Evolutionary conservation across 2,888 invertebrate genomes (phyloP).

Genomic region (Patella depressa): DNA sequence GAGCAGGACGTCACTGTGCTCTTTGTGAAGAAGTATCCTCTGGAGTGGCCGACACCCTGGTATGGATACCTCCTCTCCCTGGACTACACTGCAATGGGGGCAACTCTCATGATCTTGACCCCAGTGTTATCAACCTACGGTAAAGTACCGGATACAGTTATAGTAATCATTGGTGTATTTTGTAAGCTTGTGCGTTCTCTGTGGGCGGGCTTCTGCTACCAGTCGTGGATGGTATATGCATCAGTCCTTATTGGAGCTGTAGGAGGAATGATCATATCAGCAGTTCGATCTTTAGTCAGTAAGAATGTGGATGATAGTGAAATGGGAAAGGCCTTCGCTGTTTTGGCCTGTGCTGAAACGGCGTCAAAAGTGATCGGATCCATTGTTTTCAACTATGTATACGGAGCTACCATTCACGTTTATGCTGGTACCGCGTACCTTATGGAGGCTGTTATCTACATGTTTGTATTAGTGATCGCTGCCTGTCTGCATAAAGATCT

Average conservation of each 20-base stretch:
- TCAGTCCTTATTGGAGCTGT: constrained; percentile 64
- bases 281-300: constrained; percentile 56
- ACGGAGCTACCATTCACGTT: constrained; percentile 60
- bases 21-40: constrained; percentile 63
- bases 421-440: constrained; percentile 65
- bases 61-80: constrained; percentile 69
- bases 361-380: not conserved
- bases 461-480: constrained; percentile 47
- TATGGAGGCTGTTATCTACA: constrained; percentile 55
- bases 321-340: not conserved
- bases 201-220: constrained; percentile 60
- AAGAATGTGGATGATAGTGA: constrained; percentile 10
- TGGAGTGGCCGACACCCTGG: constrained; percentile 63
- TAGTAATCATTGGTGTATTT: constrained; percentile 61
- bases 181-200: constrained; percentile 61
- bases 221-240: constrained; percentile 64
- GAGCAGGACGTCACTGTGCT: constrained; percentile 68
- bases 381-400: constrained; percentile 49
- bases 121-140: constrained; percentile 61
- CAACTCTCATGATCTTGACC: constrained; percentile 63
- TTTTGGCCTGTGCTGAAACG: not conserved
- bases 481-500: constrained; percentile 44
- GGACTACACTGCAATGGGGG: constrained; percentile 69
- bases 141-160: constrained; percentile 58
- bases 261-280: constrained; percentile 64